These are phyloP conservation scores for Jacana jacana DNA, from an alignment of 2,113 vertebrate species.

Conservation along the genomic window DNA sequence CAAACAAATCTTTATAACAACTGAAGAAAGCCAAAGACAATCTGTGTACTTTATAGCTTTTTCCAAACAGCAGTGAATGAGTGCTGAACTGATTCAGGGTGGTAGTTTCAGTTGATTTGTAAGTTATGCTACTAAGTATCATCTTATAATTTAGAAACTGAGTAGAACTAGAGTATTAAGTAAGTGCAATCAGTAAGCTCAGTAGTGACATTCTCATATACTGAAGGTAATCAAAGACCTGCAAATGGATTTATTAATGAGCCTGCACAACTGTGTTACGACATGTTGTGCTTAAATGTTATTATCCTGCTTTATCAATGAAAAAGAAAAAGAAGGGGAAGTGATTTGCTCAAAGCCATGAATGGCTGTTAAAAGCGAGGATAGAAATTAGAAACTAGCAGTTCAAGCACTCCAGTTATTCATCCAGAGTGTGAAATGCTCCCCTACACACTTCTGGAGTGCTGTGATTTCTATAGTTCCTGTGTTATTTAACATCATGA, in stretches of 20 bases:
- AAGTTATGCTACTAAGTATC: background rate
- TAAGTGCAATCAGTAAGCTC: background rate
- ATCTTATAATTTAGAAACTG: background rate
- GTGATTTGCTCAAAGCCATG: background rate
- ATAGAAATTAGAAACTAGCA: background rate
- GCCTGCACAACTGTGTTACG: background rate
- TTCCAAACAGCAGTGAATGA: background rate
- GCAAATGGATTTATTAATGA: constrained; percentile 14
- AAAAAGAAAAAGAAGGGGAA: background rate
- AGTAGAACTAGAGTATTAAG: background rate
- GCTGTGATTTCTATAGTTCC: background rate
- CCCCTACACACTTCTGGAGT: background rate
- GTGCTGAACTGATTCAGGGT: background rate
- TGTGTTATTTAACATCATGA: background rate
- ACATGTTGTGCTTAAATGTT: background rate
- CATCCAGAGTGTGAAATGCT: background rate
- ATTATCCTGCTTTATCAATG: background rate
- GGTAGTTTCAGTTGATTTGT: background rate
- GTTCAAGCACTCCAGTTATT: background rate
- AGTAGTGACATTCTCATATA: constrained; percentile 4
- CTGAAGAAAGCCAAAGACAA: constrained; percentile 31
- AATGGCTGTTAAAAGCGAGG: background rate
- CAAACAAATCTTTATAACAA: constrained; percentile 60
- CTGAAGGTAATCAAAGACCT: background rate
- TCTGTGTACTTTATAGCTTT: constrained; percentile 25